Evolutionary conservation across 2,888 invertebrate species (phyloP).

Genomic region (Ypsolopha scabrella): DNA sequence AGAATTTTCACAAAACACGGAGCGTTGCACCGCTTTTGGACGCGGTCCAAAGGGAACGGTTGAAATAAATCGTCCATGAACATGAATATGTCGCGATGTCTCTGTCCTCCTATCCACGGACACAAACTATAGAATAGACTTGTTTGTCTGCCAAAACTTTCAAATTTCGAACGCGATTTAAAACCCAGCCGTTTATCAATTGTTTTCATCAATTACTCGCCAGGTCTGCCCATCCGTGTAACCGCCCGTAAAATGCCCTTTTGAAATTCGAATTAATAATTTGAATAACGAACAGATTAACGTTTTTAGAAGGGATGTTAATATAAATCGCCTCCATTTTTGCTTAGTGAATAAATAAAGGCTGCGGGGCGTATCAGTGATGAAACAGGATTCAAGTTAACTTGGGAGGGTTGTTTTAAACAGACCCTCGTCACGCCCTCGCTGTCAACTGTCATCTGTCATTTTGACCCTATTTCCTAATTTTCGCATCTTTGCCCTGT

Average conservation of each 20-base stretch:
- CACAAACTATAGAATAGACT: not conserved
- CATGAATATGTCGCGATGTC: slow-evolving; percentile 1
- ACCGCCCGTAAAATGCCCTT: too few species aligned
- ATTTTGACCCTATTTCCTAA: slow-evolving; percentile 6
- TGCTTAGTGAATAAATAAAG: not conserved
- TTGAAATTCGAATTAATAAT: too few species aligned
- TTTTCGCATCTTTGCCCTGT: too few species aligned
- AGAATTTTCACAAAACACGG: slow-evolving; percentile 6
- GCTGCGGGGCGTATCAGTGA: slow-evolving; percentile 9
- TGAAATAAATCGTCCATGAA: slow-evolving; percentile 11
- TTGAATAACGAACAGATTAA: too few species aligned
- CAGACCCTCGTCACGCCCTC: slow-evolving; percentile 22
- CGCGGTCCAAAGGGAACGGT: slow-evolving; percentile 13
- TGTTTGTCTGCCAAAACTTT: not conserved
- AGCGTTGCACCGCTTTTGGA: slow-evolving; percentile 7
- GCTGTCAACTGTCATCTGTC: slow-evolving; percentile 25
- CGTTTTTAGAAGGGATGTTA: too few species aligned
- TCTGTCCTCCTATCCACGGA: not conserved
- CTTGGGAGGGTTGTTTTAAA: slow-evolving; percentile 8
- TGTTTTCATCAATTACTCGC: not conserved
- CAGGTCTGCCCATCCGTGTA: too few species aligned
- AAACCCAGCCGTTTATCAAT: not conserved
- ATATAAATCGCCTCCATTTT: too few species aligned
- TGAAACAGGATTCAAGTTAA: slow-evolving; percentile 11
- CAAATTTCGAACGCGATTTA: not conserved